Evolutionary conservation across 2,797 vertebrate genomes (phyloP).

Genomic region (Leptatherina wallacei): DNA sequence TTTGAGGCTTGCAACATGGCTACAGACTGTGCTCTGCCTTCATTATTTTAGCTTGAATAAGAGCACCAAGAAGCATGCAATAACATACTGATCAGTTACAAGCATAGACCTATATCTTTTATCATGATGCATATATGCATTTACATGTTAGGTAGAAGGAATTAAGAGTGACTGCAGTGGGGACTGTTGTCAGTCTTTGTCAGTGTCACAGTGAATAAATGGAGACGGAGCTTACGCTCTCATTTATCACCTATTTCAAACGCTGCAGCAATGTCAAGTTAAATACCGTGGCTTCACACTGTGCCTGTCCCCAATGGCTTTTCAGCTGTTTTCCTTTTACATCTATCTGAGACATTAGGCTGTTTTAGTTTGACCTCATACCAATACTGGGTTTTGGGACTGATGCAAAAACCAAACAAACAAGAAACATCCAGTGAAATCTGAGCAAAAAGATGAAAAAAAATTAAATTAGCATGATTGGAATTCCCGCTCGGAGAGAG

Average conservation of each 20-base stretch:
- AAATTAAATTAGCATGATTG: not conserved
- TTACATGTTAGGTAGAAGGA: not conserved
- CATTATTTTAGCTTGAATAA: slow-evolving; percentile 1
- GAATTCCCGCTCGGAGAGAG: not conserved
- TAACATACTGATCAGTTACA: not conserved
- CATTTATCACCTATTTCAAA: not conserved
- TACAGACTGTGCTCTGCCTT: not conserved
- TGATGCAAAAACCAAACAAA: not conserved
- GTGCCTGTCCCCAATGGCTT: not conserved
- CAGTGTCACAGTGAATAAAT: not conserved
- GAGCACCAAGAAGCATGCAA: not conserved
- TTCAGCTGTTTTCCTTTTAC: not conserved
- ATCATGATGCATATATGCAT: not conserved
- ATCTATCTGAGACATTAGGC: not conserved
- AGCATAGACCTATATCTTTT: not conserved
- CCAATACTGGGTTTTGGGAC: not conserved
- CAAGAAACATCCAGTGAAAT: not conserved
- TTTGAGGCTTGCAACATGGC: slow-evolving; percentile 10
- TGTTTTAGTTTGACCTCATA: not conserved
- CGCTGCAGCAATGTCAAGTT: not conserved
- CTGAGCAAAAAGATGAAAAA: not conserved
- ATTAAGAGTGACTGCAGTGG: not conserved
- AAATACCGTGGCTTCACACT: not conserved
- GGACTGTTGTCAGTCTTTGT: not conserved
- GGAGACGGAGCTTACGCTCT: not conserved